Evolutionary conservation across 2,797 vertebrate genomes (phyloP).

Genomic region (Phalloptychus januarius): DNA sequence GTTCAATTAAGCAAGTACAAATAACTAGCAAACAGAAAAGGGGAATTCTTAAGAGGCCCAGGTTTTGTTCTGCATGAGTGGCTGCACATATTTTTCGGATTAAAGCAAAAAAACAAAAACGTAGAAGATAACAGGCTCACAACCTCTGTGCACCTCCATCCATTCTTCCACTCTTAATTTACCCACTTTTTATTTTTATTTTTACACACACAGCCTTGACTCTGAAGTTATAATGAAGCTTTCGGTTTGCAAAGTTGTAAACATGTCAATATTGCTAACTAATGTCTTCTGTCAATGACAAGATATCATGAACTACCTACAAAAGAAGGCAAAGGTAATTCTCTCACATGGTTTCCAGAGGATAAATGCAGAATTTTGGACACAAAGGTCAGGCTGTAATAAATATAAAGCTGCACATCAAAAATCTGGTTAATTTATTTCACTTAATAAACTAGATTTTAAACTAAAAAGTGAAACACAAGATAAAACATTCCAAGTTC

Average conservation of each 20-base stretch:
- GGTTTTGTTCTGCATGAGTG: conserved; percentile 14
- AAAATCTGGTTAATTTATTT: not conserved
- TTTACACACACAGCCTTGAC: conserved; percentile 13
- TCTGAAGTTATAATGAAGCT: conserved; percentile 5
- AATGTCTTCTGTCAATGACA: conserved; percentile 6
- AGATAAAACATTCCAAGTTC: not conserved
- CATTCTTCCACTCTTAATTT: conserved; percentile 18
- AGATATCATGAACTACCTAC: conserved; percentile 2
- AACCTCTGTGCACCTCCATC: conserved; percentile 17
- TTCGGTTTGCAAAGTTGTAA: conserved; percentile 27
- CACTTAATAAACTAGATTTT: no score
- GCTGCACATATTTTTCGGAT: conserved; percentile 28
- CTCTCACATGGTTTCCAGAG: conserved; percentile 22
- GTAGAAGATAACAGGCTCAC: conserved; percentile 8
- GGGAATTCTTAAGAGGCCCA: not conserved
- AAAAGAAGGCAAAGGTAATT: conserved; percentile 20
- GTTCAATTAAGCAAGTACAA: not conserved
- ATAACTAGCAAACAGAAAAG: not conserved
- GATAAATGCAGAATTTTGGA: conserved; percentile 34
- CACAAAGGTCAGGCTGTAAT: not conserved
- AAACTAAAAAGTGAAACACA: not conserved
- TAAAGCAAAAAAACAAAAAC: not conserved
- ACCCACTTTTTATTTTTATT: conserved; percentile 2
- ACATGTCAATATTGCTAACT: conserved; percentile 16
- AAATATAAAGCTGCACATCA: not conserved